Evolutionary conservation across 1,140 invertebrate genomes (phyloP).

Genomic region (Notospermus geniculatus): DNA sequence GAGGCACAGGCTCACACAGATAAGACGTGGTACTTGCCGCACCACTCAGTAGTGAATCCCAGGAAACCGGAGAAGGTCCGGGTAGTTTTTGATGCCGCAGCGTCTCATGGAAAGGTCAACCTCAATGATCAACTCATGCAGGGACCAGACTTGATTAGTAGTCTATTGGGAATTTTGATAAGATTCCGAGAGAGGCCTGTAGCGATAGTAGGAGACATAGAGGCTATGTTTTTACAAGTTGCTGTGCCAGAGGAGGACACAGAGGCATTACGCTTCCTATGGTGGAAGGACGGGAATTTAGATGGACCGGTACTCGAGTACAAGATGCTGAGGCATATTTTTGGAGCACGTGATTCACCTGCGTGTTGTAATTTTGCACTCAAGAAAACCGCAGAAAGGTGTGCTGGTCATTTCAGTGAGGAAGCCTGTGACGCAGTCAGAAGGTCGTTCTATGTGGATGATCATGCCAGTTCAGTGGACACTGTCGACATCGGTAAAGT

Average conservation of each 20-base stretch:
- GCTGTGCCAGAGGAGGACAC: not conserved
- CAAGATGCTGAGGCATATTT: not conserved
- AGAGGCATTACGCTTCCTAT: not conserved
- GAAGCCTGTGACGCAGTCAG: not conserved
- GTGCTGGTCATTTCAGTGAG: not conserved
- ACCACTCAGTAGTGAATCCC: not conserved
- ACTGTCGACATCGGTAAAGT: not conserved
- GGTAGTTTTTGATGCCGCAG: not conserved
- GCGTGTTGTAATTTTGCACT: not conserved
- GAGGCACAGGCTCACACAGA: not conserved
- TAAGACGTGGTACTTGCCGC: not conserved
- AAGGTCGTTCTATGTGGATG: not conserved
- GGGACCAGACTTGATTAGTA: not conserved
- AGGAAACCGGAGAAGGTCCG: not conserved
- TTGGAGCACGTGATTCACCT: not conserved
- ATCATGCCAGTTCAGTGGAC: not conserved
- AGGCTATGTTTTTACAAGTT: not conserved
- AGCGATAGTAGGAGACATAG: not conserved
- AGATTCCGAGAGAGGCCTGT: not conserved
- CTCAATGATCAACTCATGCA: not conserved
- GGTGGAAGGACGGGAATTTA: not conserved
- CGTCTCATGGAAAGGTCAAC: not conserved
- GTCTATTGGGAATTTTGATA: constrained; percentile 7
- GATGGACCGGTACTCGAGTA: not conserved
- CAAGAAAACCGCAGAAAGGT: not conserved